Evolutionary conservation across 1,140 invertebrate species (phyloP), one percentile per base, ranked within the genome.

Genomic region (Drosophila nasuta): DNA sequence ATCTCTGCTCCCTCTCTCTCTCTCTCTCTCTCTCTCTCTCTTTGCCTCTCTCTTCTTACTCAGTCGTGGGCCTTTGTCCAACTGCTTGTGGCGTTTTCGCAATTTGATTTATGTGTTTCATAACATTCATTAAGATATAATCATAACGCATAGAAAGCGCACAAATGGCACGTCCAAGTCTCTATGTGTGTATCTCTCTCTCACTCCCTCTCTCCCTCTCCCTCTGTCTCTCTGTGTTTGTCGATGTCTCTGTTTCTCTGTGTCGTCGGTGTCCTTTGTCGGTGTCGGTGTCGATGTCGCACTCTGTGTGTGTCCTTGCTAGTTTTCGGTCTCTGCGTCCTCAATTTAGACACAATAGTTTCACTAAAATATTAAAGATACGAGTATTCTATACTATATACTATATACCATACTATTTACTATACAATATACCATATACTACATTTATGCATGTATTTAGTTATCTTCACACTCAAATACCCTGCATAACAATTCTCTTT

Each of bases 71-170:
- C 75, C 49, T 82, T 79, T 87, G 79, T 88, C 73, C 73, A 73
- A 82, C 68, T 82, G 83, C 82, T 77, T 82, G 82, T 71, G 82
- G 83, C 82, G 59, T 67, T 87, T 82, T 87, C 83, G 82, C 82
- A 87, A 87, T 87, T 87, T 87, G 82, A 87, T 87, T 87, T 87
- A 87, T 87, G 82, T 88, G 73, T 75, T 88, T 86, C 83, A 86
- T 79, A 87, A 88, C 83, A 87, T 87, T 88, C 83, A 87, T 87
- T 87, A 87, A 87, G 82, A 87, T 87, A 88, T 88, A 87, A 87
- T 87, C 82, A 82, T 76, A 88, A 80, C 77, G 72, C 82, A 87
- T 72, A 86, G 75, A 86, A 82, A 76, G 68, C 75, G 15, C 72
- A 78, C 71, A 77, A 72, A 69, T 65, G 58, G 48, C 68, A 64